These are phyloP conservation scores for Petromus typicus DNA, from an alignment of 2,113 vertebrate genomes.

Conservation along the genomic window DNA sequence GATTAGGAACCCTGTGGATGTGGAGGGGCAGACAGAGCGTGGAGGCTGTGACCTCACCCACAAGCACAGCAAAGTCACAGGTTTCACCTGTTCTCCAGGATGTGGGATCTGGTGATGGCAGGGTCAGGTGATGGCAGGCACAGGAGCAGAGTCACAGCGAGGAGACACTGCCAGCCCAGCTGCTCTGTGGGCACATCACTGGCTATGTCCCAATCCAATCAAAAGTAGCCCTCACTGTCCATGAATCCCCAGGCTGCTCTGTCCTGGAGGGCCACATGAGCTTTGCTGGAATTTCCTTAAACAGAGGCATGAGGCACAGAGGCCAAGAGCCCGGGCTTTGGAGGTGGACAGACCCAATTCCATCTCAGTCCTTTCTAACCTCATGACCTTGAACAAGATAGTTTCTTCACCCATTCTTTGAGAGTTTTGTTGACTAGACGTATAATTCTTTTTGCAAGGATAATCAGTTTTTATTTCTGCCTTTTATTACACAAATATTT, in stretches of 20 bases:
- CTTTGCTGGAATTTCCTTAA: not conserved
- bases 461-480: conserved; percentile 60
- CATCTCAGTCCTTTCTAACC: not conserved
- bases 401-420: not conserved
- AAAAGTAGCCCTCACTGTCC: not conserved
- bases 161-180: not conserved
- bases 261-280: not conserved
- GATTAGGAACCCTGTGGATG: not conserved
- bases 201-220: not conserved
- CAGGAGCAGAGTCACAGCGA: not conserved
- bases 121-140: not conserved
- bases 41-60: not conserved
- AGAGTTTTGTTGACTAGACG: not conserved
- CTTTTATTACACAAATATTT: conserved; percentile 10
- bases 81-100: not conserved
- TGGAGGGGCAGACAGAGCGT: not conserved
- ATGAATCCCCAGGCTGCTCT: not conserved
- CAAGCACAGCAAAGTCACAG: not conserved
- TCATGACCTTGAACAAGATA: not conserved
- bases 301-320: not conserved
- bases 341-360: not conserved
- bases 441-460: conserved; percentile 1
- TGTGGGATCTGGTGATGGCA: no score
- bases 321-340: not conserved
- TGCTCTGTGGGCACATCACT: not conserved